Base-by-base conservation (phyloP, 2,113 vertebrate species). In the Oryzias javanicus region DNA sequence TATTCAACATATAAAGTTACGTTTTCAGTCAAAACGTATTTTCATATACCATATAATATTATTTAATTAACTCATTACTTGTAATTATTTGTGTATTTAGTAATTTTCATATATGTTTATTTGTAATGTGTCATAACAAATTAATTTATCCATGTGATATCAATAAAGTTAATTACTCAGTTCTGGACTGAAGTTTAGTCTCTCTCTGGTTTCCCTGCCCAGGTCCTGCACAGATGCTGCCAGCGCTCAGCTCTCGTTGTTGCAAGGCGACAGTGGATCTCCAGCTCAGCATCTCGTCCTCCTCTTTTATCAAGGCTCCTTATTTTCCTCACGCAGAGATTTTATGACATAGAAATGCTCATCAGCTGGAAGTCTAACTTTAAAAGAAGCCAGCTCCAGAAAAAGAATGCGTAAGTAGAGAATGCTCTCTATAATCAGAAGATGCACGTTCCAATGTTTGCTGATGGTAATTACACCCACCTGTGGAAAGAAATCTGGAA, bases 321-420 rank as follows among this genome's bases (percentile, higher is more conserved):
- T 13, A 14, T 82, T 8, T 81, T 60, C 20, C 80, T 94, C 52
- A 57, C 60, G 10, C 49, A 80, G 16, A 74, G 64, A 15, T 93
- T 89, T 53, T 78, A 89, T 5, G 91, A 93, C 2, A 19, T 91
- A 0, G 90, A 94, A 58, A 46, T 55, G 22, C 3, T 90, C 1
- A n/a, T 83, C 1, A 69, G 4, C 3, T 90, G 86, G 88, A 64
- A 16, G 16, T 15, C 14, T 12, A 25, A n/a, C 24, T 17, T 65
- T 15, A 79, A 6, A 16, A 67, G 27, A 14, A 77, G 60, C 48
- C 6, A 7, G 0, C 27, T 91, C 5, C 20, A 35, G 14, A 78
- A 2, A 22, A 89, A 84, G 60, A 94, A 94, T 16, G 35, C 4
- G 92, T 93, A 83, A 81, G 82, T 49, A 44, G 16, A 6, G 3